Evolutionary conservation across 1,140 invertebrate species (phyloP).

Genomic region (Drosophila pseudoobscura): DNA sequence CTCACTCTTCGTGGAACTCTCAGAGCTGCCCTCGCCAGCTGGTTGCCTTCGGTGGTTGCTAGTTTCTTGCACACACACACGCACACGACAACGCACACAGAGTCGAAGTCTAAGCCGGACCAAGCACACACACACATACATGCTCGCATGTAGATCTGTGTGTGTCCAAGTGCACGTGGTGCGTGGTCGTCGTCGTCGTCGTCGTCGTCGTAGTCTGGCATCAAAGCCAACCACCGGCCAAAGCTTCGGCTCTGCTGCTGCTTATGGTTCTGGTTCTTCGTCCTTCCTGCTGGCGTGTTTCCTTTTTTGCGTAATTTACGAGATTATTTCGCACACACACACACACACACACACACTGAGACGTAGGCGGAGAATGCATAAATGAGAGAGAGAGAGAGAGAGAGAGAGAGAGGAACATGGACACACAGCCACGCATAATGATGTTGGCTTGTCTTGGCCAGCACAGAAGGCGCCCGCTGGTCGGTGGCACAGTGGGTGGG

Average conservation of each 20-base stretch:
- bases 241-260: constrained; percentile 22
- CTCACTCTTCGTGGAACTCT: neutral
- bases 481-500: constrained; percentile 10
- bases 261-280: constrained; percentile 19
- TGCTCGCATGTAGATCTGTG: constrained; percentile 3
- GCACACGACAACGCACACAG: no score
- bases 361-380: neutral
- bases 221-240: constrained; percentile 63
- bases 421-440: constrained; percentile 79
- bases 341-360: constrained; percentile 27
- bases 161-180: constrained; percentile 60
- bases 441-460: constrained; percentile 80
- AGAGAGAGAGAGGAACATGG: constrained; percentile 28
- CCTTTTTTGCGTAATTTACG: constrained; percentile 81
- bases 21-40: neutral
- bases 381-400: neutral
- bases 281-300: constrained; percentile 57
- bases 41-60: constrained; percentile 22
- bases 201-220: constrained; percentile 61
- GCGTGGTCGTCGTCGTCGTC: constrained; percentile 24
- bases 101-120: constrained; percentile 26
- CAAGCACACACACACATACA: constrained; percentile 21
- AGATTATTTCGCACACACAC: constrained; percentile 79
- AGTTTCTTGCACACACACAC: constrained; percentile 34
- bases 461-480: constrained; percentile 37